phyloP scores from a whole-genome alignment of 2,888 invertebrate species.

The Drosophila recens region DNA sequence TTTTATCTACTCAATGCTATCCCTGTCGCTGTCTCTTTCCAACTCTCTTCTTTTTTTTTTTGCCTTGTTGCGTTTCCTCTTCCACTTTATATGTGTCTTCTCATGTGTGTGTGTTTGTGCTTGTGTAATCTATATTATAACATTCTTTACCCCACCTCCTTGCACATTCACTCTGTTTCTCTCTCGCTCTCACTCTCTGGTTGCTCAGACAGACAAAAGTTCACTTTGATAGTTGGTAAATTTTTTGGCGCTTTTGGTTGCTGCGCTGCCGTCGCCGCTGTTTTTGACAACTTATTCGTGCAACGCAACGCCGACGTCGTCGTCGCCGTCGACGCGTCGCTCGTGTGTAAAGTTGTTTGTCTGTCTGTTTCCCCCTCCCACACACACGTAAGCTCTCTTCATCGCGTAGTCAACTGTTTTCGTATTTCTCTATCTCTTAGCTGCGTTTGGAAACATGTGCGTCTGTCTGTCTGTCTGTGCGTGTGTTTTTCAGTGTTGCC shows the following conservation, averaged over 20 bases:
- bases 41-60: slow-evolving; percentile 14
- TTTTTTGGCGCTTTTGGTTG: slow-evolving; percentile 72
- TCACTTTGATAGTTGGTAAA: slow-evolving; percentile 71
- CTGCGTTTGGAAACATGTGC: too few species aligned
- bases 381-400: background rate
- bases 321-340: background rate
- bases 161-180: background rate
- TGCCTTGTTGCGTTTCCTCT: slow-evolving; percentile 31
- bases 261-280: slow-evolving; percentile 48
- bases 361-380: slow-evolving; percentile 4
- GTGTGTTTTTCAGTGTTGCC: background rate
- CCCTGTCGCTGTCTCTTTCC: background rate
- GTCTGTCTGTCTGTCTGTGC: slow-evolving; percentile 17
- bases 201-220: slow-evolving; percentile 53
- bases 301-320: slow-evolving; percentile 34
- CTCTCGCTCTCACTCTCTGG: background rate
- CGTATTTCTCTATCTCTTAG: slow-evolving; percentile 22
- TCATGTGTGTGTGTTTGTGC: slow-evolving; percentile 14
- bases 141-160: slow-evolving; percentile 2
- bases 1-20: slow-evolving; percentile 55
- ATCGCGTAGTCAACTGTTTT: slow-evolving; percentile 27
- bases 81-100: slow-evolving; percentile 20
- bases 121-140: slow-evolving; percentile 69
- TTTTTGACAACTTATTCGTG: slow-evolving; percentile 73
- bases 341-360: slow-evolving; percentile 30